These are phyloP conservation scores for Luscinia megarhynchos DNA, from an alignment of 2,797 vertebrate species.

Conservation along the genomic window DNA sequence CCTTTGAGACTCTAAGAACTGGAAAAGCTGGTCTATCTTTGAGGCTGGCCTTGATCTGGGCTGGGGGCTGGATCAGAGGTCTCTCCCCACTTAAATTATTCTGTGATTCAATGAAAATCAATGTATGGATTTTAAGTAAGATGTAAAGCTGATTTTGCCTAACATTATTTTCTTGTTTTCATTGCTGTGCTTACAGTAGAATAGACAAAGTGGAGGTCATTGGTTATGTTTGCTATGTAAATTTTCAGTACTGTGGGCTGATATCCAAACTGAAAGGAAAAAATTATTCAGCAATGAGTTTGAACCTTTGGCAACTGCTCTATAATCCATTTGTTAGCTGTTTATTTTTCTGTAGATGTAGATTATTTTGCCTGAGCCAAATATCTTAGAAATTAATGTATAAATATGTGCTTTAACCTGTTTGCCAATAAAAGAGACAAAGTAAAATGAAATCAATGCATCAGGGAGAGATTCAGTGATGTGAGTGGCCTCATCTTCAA, in stretches of 20 bases:
- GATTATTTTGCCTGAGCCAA: conserved; percentile 49
- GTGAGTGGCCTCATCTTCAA: not conserved
- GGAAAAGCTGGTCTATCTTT: not conserved
- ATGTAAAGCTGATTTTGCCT: not conserved
- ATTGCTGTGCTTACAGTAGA: not conserved
- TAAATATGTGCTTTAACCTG: conserved; percentile 48
- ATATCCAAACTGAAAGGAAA: conserved; percentile 41
- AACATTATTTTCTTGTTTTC: not conserved
- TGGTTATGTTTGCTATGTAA: not conserved
- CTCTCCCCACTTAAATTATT: not conserved
- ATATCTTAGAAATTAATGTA: conserved; percentile 41
- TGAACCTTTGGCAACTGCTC: conserved; percentile 43
- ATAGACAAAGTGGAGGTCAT: not conserved
- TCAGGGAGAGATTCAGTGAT: not conserved
- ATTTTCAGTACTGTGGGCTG: not conserved
- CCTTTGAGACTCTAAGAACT: not conserved
- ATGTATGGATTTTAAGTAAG: not conserved
- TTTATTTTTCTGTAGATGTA: conserved; percentile 57
- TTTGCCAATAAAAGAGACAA: conserved; percentile 44
- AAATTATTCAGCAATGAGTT: conserved; percentile 23
- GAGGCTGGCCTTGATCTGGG: not conserved
- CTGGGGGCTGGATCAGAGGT: not conserved
- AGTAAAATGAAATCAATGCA: conserved; percentile 40
- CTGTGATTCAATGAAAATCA: not conserved
- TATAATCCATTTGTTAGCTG: conserved; percentile 53